phyloP scores from a whole-genome alignment of 2,113 vertebrate species.

The Halcyon malimbica region DNA sequence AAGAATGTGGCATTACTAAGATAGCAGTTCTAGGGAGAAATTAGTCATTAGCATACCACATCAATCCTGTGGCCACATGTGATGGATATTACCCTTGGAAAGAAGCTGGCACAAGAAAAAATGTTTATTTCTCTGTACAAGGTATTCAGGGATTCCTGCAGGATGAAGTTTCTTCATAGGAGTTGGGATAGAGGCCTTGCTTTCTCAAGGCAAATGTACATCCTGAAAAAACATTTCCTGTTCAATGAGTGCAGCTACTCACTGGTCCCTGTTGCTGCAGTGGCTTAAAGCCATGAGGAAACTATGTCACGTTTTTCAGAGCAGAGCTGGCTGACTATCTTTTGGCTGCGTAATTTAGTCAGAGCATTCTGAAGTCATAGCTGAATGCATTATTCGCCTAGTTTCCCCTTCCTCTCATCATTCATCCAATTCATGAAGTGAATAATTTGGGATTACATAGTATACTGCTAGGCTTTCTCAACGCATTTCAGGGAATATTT shows the following conservation, averaged over 20 bases:
- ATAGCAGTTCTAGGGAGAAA: background rate
- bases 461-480: background rate
- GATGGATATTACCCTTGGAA: background rate
- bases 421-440: background rate
- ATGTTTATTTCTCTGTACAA: background rate
- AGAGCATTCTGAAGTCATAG: background rate
- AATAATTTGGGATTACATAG: conserved; percentile 34
- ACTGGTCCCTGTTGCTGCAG: background rate
- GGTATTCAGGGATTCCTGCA: background rate
- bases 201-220: background rate
- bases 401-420: background rate
- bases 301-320: background rate
- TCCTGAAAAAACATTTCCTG: background rate
- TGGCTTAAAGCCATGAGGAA: background rate
- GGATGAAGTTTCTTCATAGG: background rate
- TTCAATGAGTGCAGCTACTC: background rate
- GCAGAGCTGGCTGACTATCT: background rate
- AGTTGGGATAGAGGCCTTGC: background rate
- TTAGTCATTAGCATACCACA: background rate
- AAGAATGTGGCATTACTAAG: conserved; percentile 19
- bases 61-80: fast-evolving
- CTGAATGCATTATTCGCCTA: conserved; percentile 12
- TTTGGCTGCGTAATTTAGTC: conserved; percentile 14
- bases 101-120: background rate
- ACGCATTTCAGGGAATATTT: background rate